Conservation (phyloP, 2,888 invertebrate genomes). For the Blomia tropicalis region DNA sequence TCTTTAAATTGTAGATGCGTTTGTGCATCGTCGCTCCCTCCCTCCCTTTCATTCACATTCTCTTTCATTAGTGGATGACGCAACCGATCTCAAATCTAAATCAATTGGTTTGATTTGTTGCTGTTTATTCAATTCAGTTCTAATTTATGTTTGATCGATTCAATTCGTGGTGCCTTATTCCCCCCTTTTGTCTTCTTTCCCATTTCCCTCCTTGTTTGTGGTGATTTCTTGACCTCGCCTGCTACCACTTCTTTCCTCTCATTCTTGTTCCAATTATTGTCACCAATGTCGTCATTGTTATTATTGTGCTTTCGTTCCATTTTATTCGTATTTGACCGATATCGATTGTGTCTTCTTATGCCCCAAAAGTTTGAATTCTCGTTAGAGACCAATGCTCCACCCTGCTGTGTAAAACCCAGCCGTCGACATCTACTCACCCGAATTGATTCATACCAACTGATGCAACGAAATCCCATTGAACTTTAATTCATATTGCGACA, state of each 20-base stretch:
- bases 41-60: background rate
- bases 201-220: background rate
- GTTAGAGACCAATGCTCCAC: no score
- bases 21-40: background rate
- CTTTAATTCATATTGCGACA: no score
- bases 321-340: background rate
- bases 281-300: background rate
- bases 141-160: background rate
- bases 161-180: slow-evolving; percentile 8
- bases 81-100: no score
- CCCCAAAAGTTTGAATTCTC: no score
- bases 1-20: slow-evolving; percentile 22
- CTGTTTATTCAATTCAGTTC: background rate
- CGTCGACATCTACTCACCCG: no score
- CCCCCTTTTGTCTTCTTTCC: no score
- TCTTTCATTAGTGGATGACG: background rate
- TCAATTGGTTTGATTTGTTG: background rate
- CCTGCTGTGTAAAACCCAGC: no score
- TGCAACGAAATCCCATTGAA: no score
- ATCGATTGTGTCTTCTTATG: background rate
- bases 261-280: background rate
- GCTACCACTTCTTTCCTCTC: background rate
- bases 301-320: background rate
- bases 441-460: no score
- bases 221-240: background rate